These are phyloP conservation scores for Anableps anableps DNA, from an alignment of 2,797 vertebrate species.

Conservation along the genomic window DNA sequence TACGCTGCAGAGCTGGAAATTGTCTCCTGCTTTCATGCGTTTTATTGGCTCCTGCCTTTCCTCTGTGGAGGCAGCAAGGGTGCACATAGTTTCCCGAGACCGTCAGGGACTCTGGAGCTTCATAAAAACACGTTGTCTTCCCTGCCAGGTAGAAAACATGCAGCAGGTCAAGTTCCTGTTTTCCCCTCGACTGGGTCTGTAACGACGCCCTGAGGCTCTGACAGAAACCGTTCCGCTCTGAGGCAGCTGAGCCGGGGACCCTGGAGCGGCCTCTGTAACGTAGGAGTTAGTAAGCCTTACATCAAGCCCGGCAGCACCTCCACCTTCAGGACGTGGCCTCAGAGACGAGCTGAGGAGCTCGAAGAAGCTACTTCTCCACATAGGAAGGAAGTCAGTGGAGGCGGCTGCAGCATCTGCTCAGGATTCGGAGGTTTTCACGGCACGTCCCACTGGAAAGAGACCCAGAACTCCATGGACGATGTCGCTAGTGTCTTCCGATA, in stretches of 20 bases:
- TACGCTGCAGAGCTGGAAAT: no score
- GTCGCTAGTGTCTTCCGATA: no score
- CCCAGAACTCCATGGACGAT: no score
- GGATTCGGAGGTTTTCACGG: no score
- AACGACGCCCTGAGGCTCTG: constrained; percentile 14
- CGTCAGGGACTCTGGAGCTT: neutral
- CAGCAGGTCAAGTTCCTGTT: neutral
- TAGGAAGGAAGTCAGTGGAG: no score
- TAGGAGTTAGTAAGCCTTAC: constrained; percentile 5
- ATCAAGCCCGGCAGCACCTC: constrained; percentile 19
- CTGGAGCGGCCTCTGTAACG: neutral
- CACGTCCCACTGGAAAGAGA: no score
- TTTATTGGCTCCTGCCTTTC: no score
- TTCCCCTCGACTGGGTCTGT: neutral
- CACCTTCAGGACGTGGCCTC: neutral
- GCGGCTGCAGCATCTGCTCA: no score
- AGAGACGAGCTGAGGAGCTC: neutral
- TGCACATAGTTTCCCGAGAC: no score
- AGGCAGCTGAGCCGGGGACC: neutral
- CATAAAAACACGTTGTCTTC: constrained; percentile 2
- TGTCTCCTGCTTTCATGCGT: no score
- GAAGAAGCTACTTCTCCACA: no score
- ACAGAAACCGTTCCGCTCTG: neutral
- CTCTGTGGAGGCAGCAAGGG: no score
- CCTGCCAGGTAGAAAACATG: neutral